Conservation (phyloP, 2,888 invertebrate genomes). For the Microlaimidae sp. region DNA sequence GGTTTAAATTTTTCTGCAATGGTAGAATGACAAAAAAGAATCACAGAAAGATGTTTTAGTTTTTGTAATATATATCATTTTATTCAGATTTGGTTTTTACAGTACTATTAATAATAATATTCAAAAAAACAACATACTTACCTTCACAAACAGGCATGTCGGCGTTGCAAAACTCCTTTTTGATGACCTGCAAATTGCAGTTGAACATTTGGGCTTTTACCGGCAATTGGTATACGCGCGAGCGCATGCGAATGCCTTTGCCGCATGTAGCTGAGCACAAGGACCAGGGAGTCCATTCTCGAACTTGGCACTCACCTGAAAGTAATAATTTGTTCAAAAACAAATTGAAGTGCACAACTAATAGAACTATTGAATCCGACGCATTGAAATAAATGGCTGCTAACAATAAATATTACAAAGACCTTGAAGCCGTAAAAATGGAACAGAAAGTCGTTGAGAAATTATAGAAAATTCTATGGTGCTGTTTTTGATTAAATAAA, state of each 20-base stretch:
- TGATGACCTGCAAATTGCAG: slow-evolving; percentile 51
- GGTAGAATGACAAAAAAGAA: too few species aligned
- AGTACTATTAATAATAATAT: too few species aligned
- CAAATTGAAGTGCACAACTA: too few species aligned
- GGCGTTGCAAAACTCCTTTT: slow-evolving; percentile 48
- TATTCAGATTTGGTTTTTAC: background rate
- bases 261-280: slow-evolving; percentile 63
- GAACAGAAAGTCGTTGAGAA: too few species aligned
- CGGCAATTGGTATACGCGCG: slow-evolving; percentile 53
- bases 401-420: slow-evolving; percentile 6
- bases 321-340: too few species aligned
- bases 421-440: too few species aligned
- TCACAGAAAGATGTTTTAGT: background rate
- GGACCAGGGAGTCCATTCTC: slow-evolving; percentile 62
- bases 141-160: slow-evolving; percentile 31
- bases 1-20: too few species aligned
- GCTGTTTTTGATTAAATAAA: too few species aligned
- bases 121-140: too few species aligned
- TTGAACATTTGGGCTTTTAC: slow-evolving; percentile 35
- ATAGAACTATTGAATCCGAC: background rate
- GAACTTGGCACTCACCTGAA: slow-evolving; percentile 48
- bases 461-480: too few species aligned
- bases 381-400: background rate
- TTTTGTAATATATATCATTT: background rate
- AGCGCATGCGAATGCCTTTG: slow-evolving; percentile 52